Evolutionary conservation across 2,797 vertebrate species (phyloP), one percentile per base, ranked within the genome.

Genomic region (Pachyuromys duprasi): DNA sequence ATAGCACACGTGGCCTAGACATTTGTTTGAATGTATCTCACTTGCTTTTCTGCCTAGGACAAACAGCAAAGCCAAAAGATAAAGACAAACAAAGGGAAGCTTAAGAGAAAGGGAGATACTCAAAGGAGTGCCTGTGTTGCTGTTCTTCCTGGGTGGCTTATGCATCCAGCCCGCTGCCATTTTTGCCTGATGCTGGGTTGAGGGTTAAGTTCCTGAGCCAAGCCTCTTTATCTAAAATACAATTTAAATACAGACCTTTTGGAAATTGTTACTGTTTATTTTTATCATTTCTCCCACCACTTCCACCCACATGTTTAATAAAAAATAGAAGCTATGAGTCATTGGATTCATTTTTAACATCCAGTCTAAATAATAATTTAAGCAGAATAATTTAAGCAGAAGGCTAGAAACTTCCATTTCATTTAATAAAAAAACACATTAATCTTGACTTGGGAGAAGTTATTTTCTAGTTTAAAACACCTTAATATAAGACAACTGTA

Each of bases 331-430:
- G 33, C 22, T 89, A 88, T 81, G 75, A 90, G 65, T 33, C 31
- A 87, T 22, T 36, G 69, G 17, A 72, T 28, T 76, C 36, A 90
- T 90, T 95, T 84, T 94, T 76, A 86, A 74, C 39, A 69, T 75
- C 11, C 31, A 39, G 45, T 57, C 49, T 42, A 89, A 93, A 3
- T 74, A 24, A 63, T n/a, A n/a, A n/a, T n/a, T n/a, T n/a, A 55
- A 14, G 76, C 33, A 42, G 86, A 95, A 67, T 76, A 31, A 11
- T 45, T 72, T 53, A n/a, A 60, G 26, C 2, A 89, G 26, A 84
- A 31, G 4, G 20, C 76, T 93, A 72, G 17, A 78, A 89, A 80
- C 80, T 57, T 76, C 33, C 55, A 55, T 24, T 60, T 63, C 72
- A 65, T 57, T 28, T 24, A 69, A 11, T 55, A 76, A 13, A 69